phyloP scores from a whole-genome alignment of 2,797 vertebrate species.

The Sylvia borin region DNA sequence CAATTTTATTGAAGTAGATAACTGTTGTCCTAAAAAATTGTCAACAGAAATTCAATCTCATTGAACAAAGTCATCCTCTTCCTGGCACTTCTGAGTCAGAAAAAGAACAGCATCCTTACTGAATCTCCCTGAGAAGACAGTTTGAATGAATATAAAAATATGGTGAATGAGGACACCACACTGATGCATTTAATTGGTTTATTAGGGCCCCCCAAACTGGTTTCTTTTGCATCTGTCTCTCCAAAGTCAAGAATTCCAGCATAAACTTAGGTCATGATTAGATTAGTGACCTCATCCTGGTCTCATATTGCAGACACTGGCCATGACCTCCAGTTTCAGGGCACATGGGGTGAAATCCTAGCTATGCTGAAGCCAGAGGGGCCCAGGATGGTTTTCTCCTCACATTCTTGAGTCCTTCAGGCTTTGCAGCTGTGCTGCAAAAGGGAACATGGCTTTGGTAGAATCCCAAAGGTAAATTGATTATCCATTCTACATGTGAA shows the following conservation, averaged over 20 bases:
- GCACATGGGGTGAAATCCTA: slow-evolving; percentile 61
- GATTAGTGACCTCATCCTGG: slow-evolving; percentile 55
- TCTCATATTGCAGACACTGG: slow-evolving; percentile 58
- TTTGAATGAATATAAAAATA: background rate
- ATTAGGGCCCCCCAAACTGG: background rate
- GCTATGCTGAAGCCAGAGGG: slow-evolving; percentile 44
- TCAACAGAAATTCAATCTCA: background rate
- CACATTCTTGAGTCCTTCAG: slow-evolving; percentile 4
- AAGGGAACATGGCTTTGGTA: background rate
- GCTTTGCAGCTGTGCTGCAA: slow-evolving; percentile 37
- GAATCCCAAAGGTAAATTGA: background rate
- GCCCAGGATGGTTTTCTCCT: slow-evolving; percentile 27
- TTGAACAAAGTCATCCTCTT: background rate
- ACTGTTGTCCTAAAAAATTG: background rate
- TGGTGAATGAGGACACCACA: background rate
- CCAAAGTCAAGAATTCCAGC: slow-evolving; percentile 40
- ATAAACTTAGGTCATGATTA: slow-evolving; percentile 55
- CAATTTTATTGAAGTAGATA: background rate
- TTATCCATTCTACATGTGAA: background rate
- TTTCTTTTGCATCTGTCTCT: slow-evolving; percentile 45
- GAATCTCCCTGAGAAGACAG: background rate
- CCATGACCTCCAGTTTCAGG: slow-evolving; percentile 61
- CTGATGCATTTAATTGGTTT: background rate
- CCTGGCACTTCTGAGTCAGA: background rate
- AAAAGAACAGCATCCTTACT: background rate